Evolutionary conservation across 2,113 vertebrate species (phyloP).

Genomic region (Clinocottus analis): DNA sequence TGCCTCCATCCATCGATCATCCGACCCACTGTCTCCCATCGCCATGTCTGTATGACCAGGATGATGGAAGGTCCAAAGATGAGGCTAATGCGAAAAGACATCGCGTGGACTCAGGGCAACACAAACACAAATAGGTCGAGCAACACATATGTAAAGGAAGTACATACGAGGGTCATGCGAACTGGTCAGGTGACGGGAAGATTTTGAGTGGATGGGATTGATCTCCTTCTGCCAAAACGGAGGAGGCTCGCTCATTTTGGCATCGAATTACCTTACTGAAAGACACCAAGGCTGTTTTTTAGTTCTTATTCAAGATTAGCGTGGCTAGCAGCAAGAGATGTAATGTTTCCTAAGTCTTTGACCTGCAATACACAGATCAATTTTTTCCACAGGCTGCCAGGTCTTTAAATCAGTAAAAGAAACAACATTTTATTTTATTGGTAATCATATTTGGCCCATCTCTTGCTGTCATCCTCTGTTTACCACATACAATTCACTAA

Average conservation of each 20-base stretch:
- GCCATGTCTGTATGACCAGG: conserved; percentile 11
- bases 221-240: not conserved
- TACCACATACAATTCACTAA: not conserved
- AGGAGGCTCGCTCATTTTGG: not conserved
- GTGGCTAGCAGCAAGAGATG: too few relatives aligned
- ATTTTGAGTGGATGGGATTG: not conserved
- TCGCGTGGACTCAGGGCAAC: conserved; percentile 21
- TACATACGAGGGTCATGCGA: not conserved
- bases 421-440: not conserved
- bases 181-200: not conserved
- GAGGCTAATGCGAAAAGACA: conserved; percentile 38
- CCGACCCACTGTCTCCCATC: conserved; percentile 27
- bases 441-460: not conserved
- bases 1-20: conserved; percentile 58
- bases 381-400: not conserved
- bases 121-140: conserved; percentile 7
- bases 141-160: conserved; percentile 1
- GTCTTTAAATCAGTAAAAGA: not conserved
- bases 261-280: not conserved
- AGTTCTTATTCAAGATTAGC: too few relatives aligned
- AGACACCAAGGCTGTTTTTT: not conserved
- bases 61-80: conserved; percentile 4
- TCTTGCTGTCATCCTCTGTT: not conserved
- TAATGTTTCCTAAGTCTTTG: not conserved
- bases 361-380: not conserved